Evolutionary conservation across 2,113 vertebrate genomes (phyloP).

Genomic region (Larimichthys crocea): DNA sequence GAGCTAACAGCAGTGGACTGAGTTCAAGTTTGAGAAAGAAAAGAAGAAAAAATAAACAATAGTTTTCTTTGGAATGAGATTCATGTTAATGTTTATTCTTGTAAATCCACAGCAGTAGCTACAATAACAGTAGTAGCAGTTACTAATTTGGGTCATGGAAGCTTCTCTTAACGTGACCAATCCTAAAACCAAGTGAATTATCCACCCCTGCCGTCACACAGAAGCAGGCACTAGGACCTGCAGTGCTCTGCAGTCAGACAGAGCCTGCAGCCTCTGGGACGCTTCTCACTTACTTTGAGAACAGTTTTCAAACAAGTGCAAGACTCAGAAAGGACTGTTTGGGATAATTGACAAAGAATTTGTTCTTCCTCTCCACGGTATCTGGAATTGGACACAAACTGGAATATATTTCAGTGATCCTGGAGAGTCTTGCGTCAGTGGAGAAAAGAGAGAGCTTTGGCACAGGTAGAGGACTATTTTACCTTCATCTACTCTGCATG

Average conservation of each 20-base stretch:
- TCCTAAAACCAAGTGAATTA: not conserved
- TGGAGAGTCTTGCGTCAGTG: constrained; percentile 33
- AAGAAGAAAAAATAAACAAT: not conserved
- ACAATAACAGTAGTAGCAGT: not conserved
- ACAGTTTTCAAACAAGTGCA: constrained; percentile 83
- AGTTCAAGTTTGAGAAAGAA: not conserved
- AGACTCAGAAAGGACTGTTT: constrained; percentile 68
- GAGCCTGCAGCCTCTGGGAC: constrained; percentile 61
- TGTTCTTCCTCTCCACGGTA: constrained; percentile 32
- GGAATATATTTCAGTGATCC: constrained; percentile 69
- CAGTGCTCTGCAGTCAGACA: constrained; percentile 22
- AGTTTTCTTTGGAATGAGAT: not conserved
- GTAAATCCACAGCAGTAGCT: not conserved
- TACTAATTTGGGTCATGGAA: not conserved
- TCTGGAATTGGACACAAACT: constrained; percentile 62
- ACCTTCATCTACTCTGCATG: constrained; percentile 41
- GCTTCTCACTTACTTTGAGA: constrained; percentile 76
- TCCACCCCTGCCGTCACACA: not conserved
- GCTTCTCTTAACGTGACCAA: not conserved
- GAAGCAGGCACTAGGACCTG: constrained; percentile 82
- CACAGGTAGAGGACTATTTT: constrained; percentile 67
- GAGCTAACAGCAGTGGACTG: not conserved
- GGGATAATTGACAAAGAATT: constrained; percentile 56
- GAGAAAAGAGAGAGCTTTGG: constrained; percentile 43
- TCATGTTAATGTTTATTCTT: not conserved